These are phyloP conservation scores for Actinemys pallida DNA, from an alignment of 2,113 vertebrate genomes.

Conservation along the genomic window DNA sequence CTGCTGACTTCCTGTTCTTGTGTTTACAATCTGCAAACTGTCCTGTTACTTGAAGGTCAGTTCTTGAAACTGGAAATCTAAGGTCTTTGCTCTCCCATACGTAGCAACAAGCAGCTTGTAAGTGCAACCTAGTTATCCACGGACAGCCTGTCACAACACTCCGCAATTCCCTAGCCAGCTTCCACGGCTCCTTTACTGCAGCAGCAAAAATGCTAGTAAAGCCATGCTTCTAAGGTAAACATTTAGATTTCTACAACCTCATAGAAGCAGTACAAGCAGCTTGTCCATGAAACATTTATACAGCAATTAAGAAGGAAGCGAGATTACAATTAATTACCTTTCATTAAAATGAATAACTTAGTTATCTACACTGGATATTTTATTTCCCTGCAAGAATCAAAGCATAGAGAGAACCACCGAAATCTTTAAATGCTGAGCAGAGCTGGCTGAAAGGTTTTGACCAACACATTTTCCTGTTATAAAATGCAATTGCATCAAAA, in stretches of 20 bases:
- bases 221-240: background rate
- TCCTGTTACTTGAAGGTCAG: background rate
- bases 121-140: background rate
- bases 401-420: background rate
- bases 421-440: background rate
- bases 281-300: background rate
- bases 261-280: background rate
- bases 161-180: background rate
- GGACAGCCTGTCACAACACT: background rate
- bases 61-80: background rate
- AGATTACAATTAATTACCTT: background rate
- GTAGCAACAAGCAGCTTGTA: background rate
- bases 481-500: background rate
- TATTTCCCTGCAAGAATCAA: background rate
- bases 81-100: background rate
- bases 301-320: background rate
- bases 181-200: background rate
- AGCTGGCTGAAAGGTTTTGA: background rate
- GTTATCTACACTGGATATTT: background rate
- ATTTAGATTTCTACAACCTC: background rate
- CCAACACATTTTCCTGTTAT: constrained; percentile 15
- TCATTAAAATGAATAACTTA: background rate
- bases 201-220: fast-evolving
- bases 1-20: background rate
- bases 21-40: background rate